phyloP scores from a whole-genome alignment of 2,113 vertebrate genomes.

The Machaerirhynchus nigripectus region DNA sequence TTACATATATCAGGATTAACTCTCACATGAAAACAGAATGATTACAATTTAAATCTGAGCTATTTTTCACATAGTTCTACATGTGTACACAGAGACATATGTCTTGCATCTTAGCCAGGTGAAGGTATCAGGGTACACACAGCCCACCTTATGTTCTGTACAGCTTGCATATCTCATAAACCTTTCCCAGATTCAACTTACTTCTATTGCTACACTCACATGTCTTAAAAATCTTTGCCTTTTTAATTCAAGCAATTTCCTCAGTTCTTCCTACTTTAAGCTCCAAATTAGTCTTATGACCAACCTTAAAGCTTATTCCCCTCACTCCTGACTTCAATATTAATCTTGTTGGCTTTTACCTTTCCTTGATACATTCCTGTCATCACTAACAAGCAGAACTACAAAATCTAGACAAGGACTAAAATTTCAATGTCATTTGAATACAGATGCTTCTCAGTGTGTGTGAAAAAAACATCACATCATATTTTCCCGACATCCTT shows the following conservation, averaged over 20 bases:
- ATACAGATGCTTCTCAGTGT: not conserved
- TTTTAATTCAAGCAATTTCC: not conserved
- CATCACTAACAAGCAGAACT: not conserved
- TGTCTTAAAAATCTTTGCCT: not conserved
- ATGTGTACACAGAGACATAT: not conserved
- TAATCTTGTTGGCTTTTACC: not conserved
- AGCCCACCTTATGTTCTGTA: not conserved
- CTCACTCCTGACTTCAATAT: not conserved
- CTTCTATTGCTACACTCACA: not conserved
- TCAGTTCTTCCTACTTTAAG: not conserved
- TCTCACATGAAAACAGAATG: not conserved
- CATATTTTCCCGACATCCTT: not conserved
- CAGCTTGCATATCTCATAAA: not conserved
- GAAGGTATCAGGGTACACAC: not conserved
- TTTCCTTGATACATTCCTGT: not conserved
- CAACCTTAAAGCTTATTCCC: not conserved
- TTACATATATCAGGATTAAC: not conserved
- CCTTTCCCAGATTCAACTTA: not conserved
- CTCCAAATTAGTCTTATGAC: not conserved
- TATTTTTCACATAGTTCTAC: not conserved
- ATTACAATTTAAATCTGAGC: not conserved
- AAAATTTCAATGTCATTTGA: not conserved
- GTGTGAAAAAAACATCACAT: not conserved
- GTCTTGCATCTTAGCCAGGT: not conserved
- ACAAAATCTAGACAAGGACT: not conserved